Evolutionary conservation across 2,113 vertebrate species (phyloP), one percentile per base, ranked within the genome.

Genomic region (Procavia capensis): DNA sequence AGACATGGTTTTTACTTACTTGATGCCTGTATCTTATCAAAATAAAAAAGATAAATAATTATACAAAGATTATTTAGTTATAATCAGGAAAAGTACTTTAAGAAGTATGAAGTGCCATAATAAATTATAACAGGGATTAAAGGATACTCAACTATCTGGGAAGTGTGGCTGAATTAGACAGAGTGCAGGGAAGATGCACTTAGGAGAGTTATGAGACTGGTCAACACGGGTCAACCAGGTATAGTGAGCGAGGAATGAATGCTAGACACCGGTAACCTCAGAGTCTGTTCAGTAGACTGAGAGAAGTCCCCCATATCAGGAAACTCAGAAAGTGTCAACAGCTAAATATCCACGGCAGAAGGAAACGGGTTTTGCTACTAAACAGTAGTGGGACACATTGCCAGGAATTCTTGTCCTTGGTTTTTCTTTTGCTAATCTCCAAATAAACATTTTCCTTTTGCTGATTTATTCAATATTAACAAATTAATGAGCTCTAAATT

Each of bases 391-490:
- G 68, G 45, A 93, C 47, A n/a, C 8, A 9, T 10, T 45, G 39
- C 83, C 39, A 70, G 17, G n/a, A 74, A 88, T 91, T 79, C 11
- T 85, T 90, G 2, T 78, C 64, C 59, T 43, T 88, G 36, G 22
- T 80, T 25, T 6, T 31, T 50, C 85, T 74, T 81, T 78, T 16
- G 43, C 10, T 72, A 57, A 34, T 50, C 13, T 89, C 39, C 78
- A 95, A 64, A 88, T 9, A 95, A 94, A 72, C 9, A 47, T 16
- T 17, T 89, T 83, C 9, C 22, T 94, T 85, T 88, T 85, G 29
- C 5, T 85, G 68, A 96, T 75, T 83, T 96, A 92, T 29, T 94
- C 83, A 89, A 2, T 39, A 16, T 29, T 78, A 57, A n/a, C 54
- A 61, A 88, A 36, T 84, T 50, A 75, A 80, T 43, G 19, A 82